These are phyloP conservation scores for Ceratina calcarata DNA, from an alignment of 1,140 invertebrate genomes.

Conservation along the genomic window DNA sequence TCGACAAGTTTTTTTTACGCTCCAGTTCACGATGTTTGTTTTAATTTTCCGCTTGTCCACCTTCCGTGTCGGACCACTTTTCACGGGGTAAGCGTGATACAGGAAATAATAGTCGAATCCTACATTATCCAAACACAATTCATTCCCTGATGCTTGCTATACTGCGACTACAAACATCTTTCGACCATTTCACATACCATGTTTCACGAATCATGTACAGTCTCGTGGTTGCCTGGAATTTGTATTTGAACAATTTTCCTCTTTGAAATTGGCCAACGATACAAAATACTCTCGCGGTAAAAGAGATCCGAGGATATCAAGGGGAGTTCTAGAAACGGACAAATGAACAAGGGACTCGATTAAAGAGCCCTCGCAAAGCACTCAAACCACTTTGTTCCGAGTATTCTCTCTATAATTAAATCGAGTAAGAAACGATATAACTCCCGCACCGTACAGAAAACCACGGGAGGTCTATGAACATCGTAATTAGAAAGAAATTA, in stretches of 20 bases:
- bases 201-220: too few relatives aligned
- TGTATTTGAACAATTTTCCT: too few relatives aligned
- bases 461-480: too few relatives aligned
- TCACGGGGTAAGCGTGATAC: background rate
- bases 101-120: background rate
- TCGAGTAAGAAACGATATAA: background rate
- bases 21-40: background rate
- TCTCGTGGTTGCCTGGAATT: too few relatives aligned
- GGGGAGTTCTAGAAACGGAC: background rate
- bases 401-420: conserved; percentile 35
- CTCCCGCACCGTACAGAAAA: too few relatives aligned
- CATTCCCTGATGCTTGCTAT: background rate
- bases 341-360: conserved; percentile 5
- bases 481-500: too few relatives aligned
- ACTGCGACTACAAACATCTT: too few relatives aligned
- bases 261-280: too few relatives aligned
- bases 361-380: conserved; percentile 18
- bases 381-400: conserved; percentile 15
- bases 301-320: background rate
- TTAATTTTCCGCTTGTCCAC: background rate
- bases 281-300: background rate
- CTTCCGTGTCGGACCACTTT: background rate
- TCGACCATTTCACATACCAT: too few relatives aligned
- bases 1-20: background rate
- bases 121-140: background rate